These are phyloP conservation scores for Caenorhabditis tropicalis DNA, from an alignment of 1,140 invertebrate species.

Conservation along the genomic window DNA sequence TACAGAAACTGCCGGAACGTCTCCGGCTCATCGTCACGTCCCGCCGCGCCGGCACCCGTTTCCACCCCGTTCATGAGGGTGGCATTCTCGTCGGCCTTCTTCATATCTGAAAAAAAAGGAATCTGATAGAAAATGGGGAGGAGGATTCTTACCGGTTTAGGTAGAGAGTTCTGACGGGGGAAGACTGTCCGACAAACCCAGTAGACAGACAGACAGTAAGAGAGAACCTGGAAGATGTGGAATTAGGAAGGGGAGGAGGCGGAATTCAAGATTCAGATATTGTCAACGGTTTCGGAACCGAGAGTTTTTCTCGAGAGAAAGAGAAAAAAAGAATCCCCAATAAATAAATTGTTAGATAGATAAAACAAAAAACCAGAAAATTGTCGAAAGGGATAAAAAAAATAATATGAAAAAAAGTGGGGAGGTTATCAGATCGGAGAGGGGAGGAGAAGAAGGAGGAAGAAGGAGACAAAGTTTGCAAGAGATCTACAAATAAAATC, in stretches of 20 bases:
- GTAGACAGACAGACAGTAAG: too few species aligned
- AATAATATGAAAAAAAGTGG: background rate
- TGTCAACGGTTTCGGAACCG: slow-evolving; percentile 8
- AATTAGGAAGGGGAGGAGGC: background rate
- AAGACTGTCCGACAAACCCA: slow-evolving; percentile 18
- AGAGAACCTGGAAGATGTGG: background rate
- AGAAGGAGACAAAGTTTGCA: slow-evolving; percentile 7
- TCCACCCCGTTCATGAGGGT: slow-evolving; percentile 40
- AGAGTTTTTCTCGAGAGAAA: too few species aligned
- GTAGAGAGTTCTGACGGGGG: background rate
- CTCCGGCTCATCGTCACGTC: slow-evolving; percentile 30
- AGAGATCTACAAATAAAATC: slow-evolving; percentile 40
- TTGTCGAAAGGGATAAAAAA: too few species aligned
- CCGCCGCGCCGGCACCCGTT: background rate
- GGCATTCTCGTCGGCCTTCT: slow-evolving; percentile 47
- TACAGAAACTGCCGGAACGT: slow-evolving; percentile 56
- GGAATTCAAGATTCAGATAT: slow-evolving; percentile 11
- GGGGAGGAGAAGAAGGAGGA: too few species aligned
- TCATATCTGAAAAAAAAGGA: background rate
- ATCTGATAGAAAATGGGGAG: background rate
- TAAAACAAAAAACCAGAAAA: background rate
- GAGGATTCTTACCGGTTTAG: background rate
- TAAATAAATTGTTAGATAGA: background rate
- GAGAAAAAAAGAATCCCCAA: background rate
- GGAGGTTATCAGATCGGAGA: slow-evolving; percentile 21